These are phyloP conservation scores for Sepioteuthis lessoniana DNA, from an alignment of 2,888 invertebrate genomes.

Conservation along the genomic window DNA sequence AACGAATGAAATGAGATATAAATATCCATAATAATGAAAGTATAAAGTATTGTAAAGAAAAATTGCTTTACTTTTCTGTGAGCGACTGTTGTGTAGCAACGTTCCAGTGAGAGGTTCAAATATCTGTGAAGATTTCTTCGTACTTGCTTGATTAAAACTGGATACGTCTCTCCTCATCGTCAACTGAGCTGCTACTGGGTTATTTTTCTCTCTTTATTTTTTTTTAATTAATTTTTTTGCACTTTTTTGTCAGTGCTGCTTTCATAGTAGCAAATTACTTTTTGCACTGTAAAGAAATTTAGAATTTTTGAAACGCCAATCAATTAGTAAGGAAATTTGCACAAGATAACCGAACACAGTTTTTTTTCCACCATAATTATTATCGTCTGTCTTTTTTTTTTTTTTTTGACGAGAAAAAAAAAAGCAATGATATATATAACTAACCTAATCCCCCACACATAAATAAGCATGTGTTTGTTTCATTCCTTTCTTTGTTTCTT, in stretches of 20 bases:
- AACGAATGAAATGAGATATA: too few species aligned
- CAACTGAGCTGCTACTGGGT: background rate
- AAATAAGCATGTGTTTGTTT: background rate
- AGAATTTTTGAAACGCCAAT: constrained; percentile 18
- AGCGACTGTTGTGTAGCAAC: background rate
- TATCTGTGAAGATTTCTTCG: background rate
- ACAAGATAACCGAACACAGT: background rate
- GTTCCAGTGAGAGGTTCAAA: constrained; percentile 10
- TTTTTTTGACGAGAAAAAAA: too few species aligned
- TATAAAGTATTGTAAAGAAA: background rate
- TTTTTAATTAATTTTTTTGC: too few species aligned
- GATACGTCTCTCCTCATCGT: background rate
- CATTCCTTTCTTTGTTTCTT: too few species aligned
- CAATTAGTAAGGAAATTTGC: background rate
- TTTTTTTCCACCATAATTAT: background rate
- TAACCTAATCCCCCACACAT: background rate
- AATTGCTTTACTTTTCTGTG: background rate
- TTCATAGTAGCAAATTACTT: constrained; percentile 23
- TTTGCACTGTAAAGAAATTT: too few species aligned
- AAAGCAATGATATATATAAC: background rate
- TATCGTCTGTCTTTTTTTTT: background rate
- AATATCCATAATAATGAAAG: background rate
- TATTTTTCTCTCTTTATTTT: background rate
- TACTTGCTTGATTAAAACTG: background rate
- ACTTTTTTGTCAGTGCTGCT: background rate